Evolutionary conservation across 1,140 invertebrate genomes (phyloP), one percentile per base, ranked within the genome.

Genomic region (Brachionus sp.): DNA sequence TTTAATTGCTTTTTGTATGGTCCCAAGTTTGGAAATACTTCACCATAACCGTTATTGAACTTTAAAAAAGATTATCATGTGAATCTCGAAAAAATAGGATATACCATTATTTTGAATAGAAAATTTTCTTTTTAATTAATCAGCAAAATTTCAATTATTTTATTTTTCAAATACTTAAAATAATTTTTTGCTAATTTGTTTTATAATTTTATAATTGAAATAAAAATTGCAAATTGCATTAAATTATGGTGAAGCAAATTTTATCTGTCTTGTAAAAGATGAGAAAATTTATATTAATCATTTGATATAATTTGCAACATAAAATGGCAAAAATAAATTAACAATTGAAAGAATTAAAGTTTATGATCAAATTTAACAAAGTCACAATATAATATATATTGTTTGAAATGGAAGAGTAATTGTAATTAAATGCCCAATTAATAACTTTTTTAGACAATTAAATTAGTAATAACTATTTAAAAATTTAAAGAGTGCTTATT

Each of bases 1-100:
- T 66, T 80, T 66, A 80, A 66, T 39, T 80, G 77, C 42, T 80
- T 80, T 6, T 6, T 29, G 35, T 62, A 80, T 12, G 77, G 50
- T 39, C 77, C 70, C 39, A 75, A 13, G 7, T 70, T 70, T 2
- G 33, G 66, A 25, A 50, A 75, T 46, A 25, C 7, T 16, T 75
- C 70, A 12, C 46, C 70, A 35, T 46, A 75, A 5, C 70, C 42
- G 44, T 50, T 2, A n/a, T 75, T 75, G 25, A 75, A 75, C 70
- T 70, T 35, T 16, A 70, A 13, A 39, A 19, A 19, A 70, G 19
- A 2, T 70, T 3, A 35, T 7, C 5, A 39, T 19, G 7, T 5
- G 3, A n/a, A 66, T 29, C 9, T 29, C 29, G 4, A 29, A 39
- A 4, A 44, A 70, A 16, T 7, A 12, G 1, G 37, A 23, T 16